These are phyloP conservation scores for Camponotus pennsylvanicus DNA, from an alignment of 1,140 invertebrate genomes.

Conservation along the genomic window DNA sequence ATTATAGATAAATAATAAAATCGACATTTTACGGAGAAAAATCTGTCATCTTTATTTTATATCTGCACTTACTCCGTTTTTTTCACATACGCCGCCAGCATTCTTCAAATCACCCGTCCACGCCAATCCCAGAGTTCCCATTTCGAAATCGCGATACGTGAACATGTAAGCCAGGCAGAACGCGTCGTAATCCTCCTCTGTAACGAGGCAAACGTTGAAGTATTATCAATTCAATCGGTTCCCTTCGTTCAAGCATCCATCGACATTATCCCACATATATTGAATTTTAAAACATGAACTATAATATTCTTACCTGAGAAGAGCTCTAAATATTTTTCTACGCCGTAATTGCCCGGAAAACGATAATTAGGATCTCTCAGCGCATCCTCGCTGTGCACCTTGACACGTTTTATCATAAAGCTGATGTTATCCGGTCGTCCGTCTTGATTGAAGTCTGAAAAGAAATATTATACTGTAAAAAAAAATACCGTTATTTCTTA, in stretches of 20 bases:
- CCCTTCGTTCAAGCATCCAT: background rate
- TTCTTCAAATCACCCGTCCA: slow-evolving; percentile 99
- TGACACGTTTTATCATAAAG: slow-evolving; percentile 98
- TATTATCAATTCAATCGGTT: background rate
- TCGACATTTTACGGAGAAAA: background rate
- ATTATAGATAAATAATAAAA: slow-evolving; percentile 6
- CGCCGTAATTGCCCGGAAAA: slow-evolving; percentile 97
- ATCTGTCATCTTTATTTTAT: background rate
- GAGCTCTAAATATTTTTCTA: slow-evolving; percentile 97
- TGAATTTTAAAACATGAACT: background rate
- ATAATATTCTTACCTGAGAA: slow-evolving; percentile 92
- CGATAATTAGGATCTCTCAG: slow-evolving; percentile 94
- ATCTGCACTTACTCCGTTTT: slow-evolving; percentile 92
- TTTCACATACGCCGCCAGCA: slow-evolving; percentile 97
- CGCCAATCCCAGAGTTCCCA: slow-evolving; percentile 98
- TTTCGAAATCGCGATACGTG: slow-evolving; percentile 99
- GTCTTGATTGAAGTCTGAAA: slow-evolving; percentile 97
- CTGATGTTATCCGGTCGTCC: slow-evolving; percentile 96
- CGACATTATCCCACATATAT: slow-evolving; percentile 21
- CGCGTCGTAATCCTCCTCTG: slow-evolving; percentile 98
- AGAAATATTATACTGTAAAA: slow-evolving; percentile 23
- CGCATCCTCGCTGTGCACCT: slow-evolving; percentile 95
- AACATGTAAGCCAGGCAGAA: slow-evolving; percentile 99
- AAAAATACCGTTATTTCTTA: background rate
- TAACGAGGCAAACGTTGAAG: slow-evolving; percentile 75